Base-by-base conservation (phyloP, 2,797 vertebrate genomes). In the Avahi laniger region DNA sequence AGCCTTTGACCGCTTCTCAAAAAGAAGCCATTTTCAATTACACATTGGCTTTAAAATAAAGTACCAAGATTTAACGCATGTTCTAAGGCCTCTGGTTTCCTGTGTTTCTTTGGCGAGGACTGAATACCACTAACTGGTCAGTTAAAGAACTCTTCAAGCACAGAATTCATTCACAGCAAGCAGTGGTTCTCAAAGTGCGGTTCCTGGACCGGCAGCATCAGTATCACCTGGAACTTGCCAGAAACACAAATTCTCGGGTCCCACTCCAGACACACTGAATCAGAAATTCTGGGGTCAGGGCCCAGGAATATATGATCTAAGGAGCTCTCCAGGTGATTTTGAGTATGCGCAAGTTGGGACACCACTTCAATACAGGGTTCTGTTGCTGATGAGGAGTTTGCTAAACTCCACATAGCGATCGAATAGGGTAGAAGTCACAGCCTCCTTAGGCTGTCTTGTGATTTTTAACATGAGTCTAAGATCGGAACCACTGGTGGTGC, bases 11-110 rank as follows among this genome's bases (percentile, higher is more conserved):
- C 0, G 7, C 26, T 65, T 88, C 41, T 91, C 63, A 79, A 82
- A 57, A 95, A 92, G 82, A 91, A 92, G 33, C 35, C n/a, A 9
- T 86, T 94, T 89, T 89, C 91, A 76, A 80, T 90, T 57, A 63
- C 63, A 88, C 30, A 2, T 33, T 35, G 65, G 38, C 38, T 95
- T 93, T 52, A 61, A 73, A 83, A 67, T 35, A 18, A 73, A 94
- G 30, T 50, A 52, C 28, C 50, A 59, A 48, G 76, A 73, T 61
- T 43, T 75, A 46, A 87, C 14, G 65, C 79, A 43, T 35, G 48
- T 52, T 86, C 57, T 48, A 50, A 69, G 10, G 28, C 57, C 50
- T 57, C 54, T 33, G n/a, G 26, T 48, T 88, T 90, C 91, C 54
- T 57, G 5, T 69, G 70, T 69, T 67, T 52, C 35, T 89, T 69